Percentiles rank a stretch among this genome's conserved stretches.
phyloP scores from a whole-genome alignment of 2,113 vertebrate genomes.

The Chrysochloris asiatica region DNA sequence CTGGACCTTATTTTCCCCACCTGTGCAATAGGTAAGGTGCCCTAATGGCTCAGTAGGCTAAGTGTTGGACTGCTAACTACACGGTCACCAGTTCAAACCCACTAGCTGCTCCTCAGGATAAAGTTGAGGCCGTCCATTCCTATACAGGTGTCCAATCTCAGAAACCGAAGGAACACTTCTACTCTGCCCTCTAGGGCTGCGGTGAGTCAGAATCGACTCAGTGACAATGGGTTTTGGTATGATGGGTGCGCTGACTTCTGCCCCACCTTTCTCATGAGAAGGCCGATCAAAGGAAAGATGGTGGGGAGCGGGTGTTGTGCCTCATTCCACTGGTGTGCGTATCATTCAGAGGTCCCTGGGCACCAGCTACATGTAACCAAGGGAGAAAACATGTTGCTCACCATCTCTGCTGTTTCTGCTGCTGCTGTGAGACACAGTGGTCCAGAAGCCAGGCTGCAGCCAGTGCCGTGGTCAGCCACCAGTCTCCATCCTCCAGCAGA shows the following conservation, averaged over 20 bases:
- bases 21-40: not conserved
- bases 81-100: no score
- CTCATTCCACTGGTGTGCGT: no score
- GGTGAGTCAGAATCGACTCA: no score
- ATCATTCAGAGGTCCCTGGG: no score
- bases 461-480: not conserved
- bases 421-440: accelerated
- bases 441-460: not conserved
- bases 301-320: not conserved
- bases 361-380: accelerated
- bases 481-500: not conserved
- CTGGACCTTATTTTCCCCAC: not conserved
- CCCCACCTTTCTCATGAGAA: not conserved
- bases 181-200: no score
- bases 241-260: not conserved
- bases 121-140: no score
- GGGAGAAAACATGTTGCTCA: not conserved
- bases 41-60: no score
- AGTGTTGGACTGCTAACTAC: no score
- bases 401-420: not conserved
- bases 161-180: no score
- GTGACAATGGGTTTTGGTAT: no score
- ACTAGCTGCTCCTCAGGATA: no score
- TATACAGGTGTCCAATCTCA: no score
- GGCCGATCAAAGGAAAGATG: not conserved